Base-by-base conservation (phyloP, 2,113 vertebrate genomes). In the Electrona antarctica region DNA sequence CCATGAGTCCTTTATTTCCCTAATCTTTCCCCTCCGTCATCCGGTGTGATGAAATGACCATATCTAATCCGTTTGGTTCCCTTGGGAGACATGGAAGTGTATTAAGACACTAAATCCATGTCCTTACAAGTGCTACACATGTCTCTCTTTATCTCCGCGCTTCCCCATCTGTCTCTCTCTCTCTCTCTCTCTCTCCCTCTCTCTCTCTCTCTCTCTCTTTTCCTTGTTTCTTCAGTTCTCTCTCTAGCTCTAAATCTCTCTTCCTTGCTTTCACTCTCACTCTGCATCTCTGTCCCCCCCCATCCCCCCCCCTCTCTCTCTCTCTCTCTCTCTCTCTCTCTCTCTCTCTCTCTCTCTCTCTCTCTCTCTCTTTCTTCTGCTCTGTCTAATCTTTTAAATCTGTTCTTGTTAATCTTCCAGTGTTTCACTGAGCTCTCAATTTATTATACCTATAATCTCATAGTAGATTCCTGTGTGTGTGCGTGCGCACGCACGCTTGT, bases 31-130 rank as follows among this genome's bases (percentile, higher is more conserved):
- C 28, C 6, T 13, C 67, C 49, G 54, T 64, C 12, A 5, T 5
- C 59, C 71, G 8, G 68, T 85, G 74, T 86, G 86, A 91, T 91
- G 86, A 91, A 91, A 89, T 88, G 88, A 89, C 88, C 86, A 91
- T 85, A 88, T 89, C 90, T 91, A 90, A 91, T 91, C 88, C 90
- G 29, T 48, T 3, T 13, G 69, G 15, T 85, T 64, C 88, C 60
- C 86, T 86, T 87, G 83, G 83, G 88, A 91, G 85, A 80, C 79
- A 78, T 82, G 77, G 86, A 87, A 89, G 87, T 90, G 86, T 86
- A 90, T 90, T 88, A 90, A 90, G 90, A 91, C 87, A 83, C 79
- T 78, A 91, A 90, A 91, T 89, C 88, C 90, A 81, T 64, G 86
- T 91, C 82, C 83, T 90, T 87, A 88, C 87, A 89, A 85, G 77